phyloP scores from a whole-genome alignment of 2,888 invertebrate species.

The Artemia sinica region DNA sequence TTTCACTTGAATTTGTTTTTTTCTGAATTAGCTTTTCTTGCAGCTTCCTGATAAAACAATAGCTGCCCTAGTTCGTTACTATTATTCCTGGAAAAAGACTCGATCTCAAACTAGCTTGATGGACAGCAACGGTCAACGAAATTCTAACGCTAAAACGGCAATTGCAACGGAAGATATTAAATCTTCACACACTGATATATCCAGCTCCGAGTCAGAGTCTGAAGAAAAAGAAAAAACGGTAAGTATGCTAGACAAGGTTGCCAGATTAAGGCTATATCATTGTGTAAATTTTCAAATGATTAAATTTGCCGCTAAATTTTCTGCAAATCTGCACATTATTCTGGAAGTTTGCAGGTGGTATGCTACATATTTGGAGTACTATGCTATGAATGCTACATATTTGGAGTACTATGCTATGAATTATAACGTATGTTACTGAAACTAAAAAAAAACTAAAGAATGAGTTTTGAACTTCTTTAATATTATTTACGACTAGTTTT shows the following conservation, averaged over 20 bases:
- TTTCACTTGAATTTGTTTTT: conserved; percentile 17
- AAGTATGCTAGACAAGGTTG: conserved; percentile 1
- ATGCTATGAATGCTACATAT: too few relatives aligned
- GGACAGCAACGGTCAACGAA: conserved; percentile 60
- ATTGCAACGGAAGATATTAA: not conserved
- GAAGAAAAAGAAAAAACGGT: conserved; percentile 58
- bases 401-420: too few relatives aligned
- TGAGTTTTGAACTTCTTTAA: too few relatives aligned
- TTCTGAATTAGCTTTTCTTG: conserved; percentile 25
- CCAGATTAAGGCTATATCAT: too few relatives aligned
- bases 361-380: too few relatives aligned
- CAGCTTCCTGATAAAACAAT: conserved; percentile 93
- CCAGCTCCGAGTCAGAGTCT: conserved; percentile 69
- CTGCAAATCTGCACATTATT: too few relatives aligned
- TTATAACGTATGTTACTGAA: too few relatives aligned
- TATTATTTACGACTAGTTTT: too few relatives aligned
- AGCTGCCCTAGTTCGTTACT: conserved; percentile 86
- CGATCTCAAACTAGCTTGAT: conserved; percentile 76
- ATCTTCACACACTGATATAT: conserved; percentile 29
- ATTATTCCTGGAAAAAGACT: conserved; percentile 96
- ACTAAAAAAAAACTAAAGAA: too few relatives aligned
- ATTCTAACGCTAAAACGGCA: not conserved
- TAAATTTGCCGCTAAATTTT: too few relatives aligned
- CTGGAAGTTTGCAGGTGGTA: too few relatives aligned
- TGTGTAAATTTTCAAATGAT: too few relatives aligned